These are phyloP conservation scores for Hystrix brachyura DNA, from an alignment of 2,113 vertebrate species.

Conservation along the genomic window DNA sequence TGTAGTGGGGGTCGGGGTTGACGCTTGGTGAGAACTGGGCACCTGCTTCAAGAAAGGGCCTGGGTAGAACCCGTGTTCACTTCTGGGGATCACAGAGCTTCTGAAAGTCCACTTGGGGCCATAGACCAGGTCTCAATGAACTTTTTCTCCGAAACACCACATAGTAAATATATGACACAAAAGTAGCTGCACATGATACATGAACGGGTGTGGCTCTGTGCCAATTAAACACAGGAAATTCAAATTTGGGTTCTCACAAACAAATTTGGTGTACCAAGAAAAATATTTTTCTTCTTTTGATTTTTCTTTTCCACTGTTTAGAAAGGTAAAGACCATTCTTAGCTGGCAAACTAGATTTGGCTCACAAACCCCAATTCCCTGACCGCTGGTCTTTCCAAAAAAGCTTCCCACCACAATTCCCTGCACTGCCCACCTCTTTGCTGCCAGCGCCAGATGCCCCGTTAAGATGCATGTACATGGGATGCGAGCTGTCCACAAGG, in stretches of 20 bases:
- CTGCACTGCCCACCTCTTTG: background rate
- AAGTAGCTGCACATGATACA: too few species aligned
- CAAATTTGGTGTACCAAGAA: background rate
- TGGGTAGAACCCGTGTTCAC: background rate
- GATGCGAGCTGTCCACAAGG: background rate
- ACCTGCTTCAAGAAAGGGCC: background rate
- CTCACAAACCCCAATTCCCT: fast-evolving
- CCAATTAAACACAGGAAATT: background rate
- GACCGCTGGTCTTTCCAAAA: background rate
- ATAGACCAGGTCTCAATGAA: background rate
- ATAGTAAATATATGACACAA: background rate
- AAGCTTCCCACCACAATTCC: background rate
- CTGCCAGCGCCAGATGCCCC: background rate
- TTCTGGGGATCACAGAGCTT: background rate
- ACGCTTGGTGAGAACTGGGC: background rate
- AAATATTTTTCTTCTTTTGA: background rate
- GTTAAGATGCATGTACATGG: background rate
- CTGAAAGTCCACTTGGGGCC: background rate
- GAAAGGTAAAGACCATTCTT: background rate
- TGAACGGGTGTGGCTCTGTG: fast-evolving
- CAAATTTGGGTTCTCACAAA: constrained; percentile 1
- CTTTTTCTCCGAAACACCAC: background rate
- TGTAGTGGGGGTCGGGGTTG: background rate
- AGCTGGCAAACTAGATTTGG: background rate
- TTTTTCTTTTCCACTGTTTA: background rate